Conservation (phyloP, 2,797 vertebrate genomes). For the Falco peregrinus region DNA sequence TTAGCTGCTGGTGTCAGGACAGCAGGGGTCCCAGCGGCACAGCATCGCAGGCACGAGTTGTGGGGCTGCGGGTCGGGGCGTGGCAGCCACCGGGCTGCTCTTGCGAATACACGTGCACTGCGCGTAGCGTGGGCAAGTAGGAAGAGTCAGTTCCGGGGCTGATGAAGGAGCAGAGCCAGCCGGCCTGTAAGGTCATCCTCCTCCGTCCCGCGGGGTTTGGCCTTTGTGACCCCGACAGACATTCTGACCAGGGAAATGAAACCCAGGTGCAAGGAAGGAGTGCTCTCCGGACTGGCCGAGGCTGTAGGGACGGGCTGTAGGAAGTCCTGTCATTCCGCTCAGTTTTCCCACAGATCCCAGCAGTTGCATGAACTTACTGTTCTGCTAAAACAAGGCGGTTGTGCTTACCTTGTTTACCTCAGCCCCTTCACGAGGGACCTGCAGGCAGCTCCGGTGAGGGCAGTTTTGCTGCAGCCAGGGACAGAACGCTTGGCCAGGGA, state of each 20-base stretch:
- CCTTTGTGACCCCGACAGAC: not conserved
- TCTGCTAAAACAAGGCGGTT: not conserved
- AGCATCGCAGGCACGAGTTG: no score
- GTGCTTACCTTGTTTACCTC: not conserved
- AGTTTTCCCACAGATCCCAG: not conserved
- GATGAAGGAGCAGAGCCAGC: not conserved
- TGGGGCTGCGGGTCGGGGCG: not conserved
- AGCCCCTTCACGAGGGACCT: not conserved
- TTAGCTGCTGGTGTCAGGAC: not conserved
- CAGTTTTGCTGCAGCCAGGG: not conserved
- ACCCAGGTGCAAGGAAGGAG: not conserved
- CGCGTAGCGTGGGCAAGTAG: no score
- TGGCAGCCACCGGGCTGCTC: not conserved
- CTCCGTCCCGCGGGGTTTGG: not conserved
- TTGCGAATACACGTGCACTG: fast-evolving
- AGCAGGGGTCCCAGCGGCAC: not conserved
- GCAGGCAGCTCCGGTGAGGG: no score
- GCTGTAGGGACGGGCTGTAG: not conserved
- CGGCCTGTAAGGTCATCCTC: not conserved
- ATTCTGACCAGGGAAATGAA: not conserved
- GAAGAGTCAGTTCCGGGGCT: not conserved
- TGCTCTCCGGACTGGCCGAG: no score
- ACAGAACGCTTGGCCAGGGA: not conserved
- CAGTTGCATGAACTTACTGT: not conserved
- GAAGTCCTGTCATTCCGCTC: not conserved